phyloP scores from a whole-genome alignment of 2,888 invertebrate species.

The Boloria euphrosyne region DNA sequence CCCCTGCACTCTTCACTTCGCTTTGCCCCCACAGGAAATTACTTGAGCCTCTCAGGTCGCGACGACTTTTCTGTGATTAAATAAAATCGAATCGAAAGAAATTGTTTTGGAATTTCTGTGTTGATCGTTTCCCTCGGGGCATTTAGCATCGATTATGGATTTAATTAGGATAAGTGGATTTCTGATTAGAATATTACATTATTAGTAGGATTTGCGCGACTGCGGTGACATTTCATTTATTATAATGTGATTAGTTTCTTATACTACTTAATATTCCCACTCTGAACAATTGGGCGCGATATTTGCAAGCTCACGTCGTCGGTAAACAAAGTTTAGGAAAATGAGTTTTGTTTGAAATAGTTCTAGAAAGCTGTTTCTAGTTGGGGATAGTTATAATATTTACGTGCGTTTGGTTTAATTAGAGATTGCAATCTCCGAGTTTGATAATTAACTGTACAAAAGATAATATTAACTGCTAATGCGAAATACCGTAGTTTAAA shows the following conservation, averaged over 20 bases:
- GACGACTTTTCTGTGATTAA: slow-evolving; percentile 71
- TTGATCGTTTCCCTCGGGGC: slow-evolving; percentile 54
- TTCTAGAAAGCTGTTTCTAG: slow-evolving; percentile 29
- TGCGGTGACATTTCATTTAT: slow-evolving; percentile 43
- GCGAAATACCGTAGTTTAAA: neutral
- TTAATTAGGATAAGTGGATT: slow-evolving; percentile 71
- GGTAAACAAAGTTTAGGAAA: slow-evolving; percentile 37
- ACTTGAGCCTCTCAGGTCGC: slow-evolving; percentile 72
- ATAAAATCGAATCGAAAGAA: slow-evolving; percentile 75
- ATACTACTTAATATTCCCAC: slow-evolving; percentile 32
- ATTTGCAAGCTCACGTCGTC: slow-evolving; percentile 33
- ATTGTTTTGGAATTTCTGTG: slow-evolving; percentile 69
- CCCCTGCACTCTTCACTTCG: slow-evolving; percentile 48
- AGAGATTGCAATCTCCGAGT: slow-evolving; percentile 18
- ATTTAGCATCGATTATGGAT: slow-evolving; percentile 58
- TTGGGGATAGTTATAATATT: slow-evolving; percentile 31
- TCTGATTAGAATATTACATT: slow-evolving; percentile 61
- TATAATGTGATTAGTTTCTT: slow-evolving; percentile 40
- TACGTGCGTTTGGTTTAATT: slow-evolving; percentile 27
- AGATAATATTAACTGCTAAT: slow-evolving; percentile 1
- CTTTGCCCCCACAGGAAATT: slow-evolving; percentile 67
- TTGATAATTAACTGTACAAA: slow-evolving; percentile 4
- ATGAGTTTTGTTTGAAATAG: slow-evolving; percentile 39
- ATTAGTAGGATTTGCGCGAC: slow-evolving; percentile 46
- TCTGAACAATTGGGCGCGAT: slow-evolving; percentile 35